Evolutionary conservation across 2,797 vertebrate species (phyloP), one percentile per base, ranked within the genome.

Genomic region (Chaenodraco wilsoni): DNA sequence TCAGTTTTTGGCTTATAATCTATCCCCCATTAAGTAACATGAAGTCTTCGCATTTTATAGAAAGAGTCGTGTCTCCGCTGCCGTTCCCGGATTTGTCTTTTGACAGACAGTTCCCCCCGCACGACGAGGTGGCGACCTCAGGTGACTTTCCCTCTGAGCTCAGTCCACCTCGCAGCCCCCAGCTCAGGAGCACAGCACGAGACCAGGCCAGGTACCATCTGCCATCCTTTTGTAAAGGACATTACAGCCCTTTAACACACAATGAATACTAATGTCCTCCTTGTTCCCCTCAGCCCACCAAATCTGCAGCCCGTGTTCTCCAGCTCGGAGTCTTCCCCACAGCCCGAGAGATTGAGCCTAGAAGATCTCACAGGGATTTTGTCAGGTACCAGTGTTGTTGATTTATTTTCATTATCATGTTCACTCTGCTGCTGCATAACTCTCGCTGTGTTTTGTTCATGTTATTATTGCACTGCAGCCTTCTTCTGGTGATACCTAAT

Each of bases 251-350:
- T 23, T 9, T 21, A 11, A 37, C 37, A 6, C 10, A 41, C 33
- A 3, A 8, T 65, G 73, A 83, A 76, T 57, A 66, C 41, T 76
- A 72, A 84, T 72, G 21, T 1, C 12, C 7, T 69, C 14, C 16
- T 74, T 15, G 84, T 14, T 80, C 41, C 46, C 10, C 43, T 52
- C 76, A 95, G 94, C 75, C 87, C 88, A 41, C 76, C 85, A 33
- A 58, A 90, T 58, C 68, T 71, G 0, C 84, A 88, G 54, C 72
- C 81, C 3, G 76, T 74, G 40, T 23, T 83, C 71, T 92, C 91
- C 70, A 94, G 92, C 65, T 90, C 89, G 0, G 92, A 90, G 40
- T 94, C 94, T 3, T 94, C 94, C 5, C 93, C 94, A 4, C 89
- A 89, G 68, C 94, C 94, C 0, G 94, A 94, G 69, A 92, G 88